Conservation (phyloP, 2,888 invertebrate genomes). For the Melanargia galathea region DNA sequence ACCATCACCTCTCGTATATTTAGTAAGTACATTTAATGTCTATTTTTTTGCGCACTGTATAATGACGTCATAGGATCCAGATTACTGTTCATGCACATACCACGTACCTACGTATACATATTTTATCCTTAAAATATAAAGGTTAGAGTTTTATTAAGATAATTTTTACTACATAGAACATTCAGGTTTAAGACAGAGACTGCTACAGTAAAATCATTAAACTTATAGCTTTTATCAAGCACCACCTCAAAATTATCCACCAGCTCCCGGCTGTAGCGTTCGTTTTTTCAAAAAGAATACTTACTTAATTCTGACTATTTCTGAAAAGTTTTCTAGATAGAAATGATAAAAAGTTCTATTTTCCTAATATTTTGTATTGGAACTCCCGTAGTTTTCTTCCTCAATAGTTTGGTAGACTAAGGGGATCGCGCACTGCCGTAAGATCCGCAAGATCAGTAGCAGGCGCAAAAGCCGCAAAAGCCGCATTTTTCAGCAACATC, state of each 20-base stretch:
- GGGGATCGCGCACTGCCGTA: not conserved
- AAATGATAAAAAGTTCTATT: slow-evolving; percentile 71
- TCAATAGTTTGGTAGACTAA: slow-evolving; percentile 71
- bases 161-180: too few species aligned
- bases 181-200: too few species aligned
- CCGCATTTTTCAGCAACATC: too few species aligned
- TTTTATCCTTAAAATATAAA: too few species aligned
- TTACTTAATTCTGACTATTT: slow-evolving; percentile 58
- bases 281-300: slow-evolving; percentile 32
- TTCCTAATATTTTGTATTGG: slow-evolving; percentile 78
- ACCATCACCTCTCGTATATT: too few species aligned
- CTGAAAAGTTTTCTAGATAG: slow-evolving; percentile 69
- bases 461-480: not conserved
- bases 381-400: slow-evolving; percentile 67
- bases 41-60: not conserved
- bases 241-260: not conserved
- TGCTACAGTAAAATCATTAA: too few species aligned
- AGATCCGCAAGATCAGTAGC: not conserved
- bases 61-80: too few species aligned
- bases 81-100: too few species aligned
- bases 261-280: not conserved
- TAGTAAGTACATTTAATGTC: too few species aligned
- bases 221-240: not conserved
- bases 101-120: too few species aligned
- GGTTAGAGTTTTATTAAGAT: too few species aligned